phyloP scores from a whole-genome alignment of 2,113 vertebrate genomes.

The Petaurus breviceps region DNA sequence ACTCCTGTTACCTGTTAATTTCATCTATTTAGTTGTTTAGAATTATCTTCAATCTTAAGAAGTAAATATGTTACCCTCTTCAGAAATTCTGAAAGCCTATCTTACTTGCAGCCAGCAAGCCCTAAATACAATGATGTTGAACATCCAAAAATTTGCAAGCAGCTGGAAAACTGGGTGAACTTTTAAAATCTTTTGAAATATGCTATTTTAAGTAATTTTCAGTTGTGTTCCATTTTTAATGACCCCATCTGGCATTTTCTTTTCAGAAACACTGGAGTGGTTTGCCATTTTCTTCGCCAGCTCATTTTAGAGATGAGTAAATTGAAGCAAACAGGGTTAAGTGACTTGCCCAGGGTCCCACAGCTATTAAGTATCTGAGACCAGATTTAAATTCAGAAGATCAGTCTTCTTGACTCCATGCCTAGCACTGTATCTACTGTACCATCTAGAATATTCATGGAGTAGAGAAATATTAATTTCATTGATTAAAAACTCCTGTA shows the following conservation, averaged over 20 bases:
- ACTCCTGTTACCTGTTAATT: neutral
- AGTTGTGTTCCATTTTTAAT: neutral
- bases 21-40: neutral
- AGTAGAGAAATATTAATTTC: neutral
- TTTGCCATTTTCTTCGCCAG: neutral
- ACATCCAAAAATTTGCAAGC: neutral
- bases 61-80: neutral
- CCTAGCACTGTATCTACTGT: neutral
- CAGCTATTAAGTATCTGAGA: neutral
- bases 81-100: neutral
- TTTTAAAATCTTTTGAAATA: neutral
- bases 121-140: neutral
- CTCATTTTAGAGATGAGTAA: neutral
- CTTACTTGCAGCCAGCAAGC: neutral
- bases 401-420: neutral
- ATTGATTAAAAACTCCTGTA: neutral
- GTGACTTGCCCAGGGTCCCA: neutral
- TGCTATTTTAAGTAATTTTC: neutral
- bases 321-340: neutral
- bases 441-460: neutral
- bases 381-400: neutral
- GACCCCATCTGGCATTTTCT: neutral
- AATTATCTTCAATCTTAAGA: neutral
- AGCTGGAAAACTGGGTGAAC: neutral
- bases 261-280: neutral